Conservation (phyloP, 2,888 invertebrate species). For the Trachelus tabidus region DNA sequence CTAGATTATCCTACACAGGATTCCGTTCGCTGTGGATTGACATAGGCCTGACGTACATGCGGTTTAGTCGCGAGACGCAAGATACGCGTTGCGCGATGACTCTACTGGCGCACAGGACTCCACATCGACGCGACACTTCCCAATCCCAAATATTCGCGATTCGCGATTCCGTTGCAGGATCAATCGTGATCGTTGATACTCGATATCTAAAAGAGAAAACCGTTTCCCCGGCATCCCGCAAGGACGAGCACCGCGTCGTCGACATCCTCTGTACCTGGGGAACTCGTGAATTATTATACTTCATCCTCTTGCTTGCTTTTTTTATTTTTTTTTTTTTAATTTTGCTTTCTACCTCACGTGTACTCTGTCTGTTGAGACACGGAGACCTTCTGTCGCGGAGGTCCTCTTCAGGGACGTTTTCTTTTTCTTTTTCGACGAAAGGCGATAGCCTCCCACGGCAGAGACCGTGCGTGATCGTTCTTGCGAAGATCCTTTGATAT, state of each 20-base stretch:
- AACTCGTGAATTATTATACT: neutral
- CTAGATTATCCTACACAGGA: conserved; percentile 23
- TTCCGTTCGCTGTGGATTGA: conserved; percentile 22
- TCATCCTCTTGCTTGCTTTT: neutral
- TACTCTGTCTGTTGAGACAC: neutral
- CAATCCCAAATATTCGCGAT: neutral
- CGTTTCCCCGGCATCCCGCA: neutral
- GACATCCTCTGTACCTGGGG: neutral
- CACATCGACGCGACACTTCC: neutral
- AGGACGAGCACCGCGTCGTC: neutral
- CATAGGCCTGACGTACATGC: conserved; percentile 9
- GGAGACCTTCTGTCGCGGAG: neutral
- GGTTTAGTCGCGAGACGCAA: conserved; percentile 17
- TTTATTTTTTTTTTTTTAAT: neutral
- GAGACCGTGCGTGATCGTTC: neutral
- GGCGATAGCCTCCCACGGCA: neutral
- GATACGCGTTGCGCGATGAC: conserved; percentile 18
- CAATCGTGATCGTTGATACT: neutral
- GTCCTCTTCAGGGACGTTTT: neutral
- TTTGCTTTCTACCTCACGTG: neutral
- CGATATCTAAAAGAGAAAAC: neutral
- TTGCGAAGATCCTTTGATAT: neutral
- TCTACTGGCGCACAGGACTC: conserved; percentile 32
- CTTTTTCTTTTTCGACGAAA: neutral
- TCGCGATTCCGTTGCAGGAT: neutral